These are phyloP conservation scores for Lithophane ornitopus DNA, from an alignment of 2,888 invertebrate genomes.

Conservation along the genomic window DNA sequence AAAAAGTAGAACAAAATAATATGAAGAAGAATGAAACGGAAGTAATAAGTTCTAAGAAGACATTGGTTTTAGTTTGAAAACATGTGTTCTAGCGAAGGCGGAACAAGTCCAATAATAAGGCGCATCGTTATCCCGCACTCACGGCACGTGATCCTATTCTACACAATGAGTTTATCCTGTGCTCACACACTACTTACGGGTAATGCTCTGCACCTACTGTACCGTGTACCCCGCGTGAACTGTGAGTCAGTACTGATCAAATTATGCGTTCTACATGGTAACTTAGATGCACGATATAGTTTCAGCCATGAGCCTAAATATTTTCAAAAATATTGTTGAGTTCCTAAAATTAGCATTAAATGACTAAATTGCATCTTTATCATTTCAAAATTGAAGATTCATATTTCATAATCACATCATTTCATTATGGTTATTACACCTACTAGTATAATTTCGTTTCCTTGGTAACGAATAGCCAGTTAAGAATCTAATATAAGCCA, in stretches of 20 bases:
- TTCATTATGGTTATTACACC: slow-evolving; percentile 29
- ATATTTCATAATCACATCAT: slow-evolving; percentile 28
- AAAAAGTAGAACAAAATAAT: slow-evolving; percentile 6
- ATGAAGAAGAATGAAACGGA: not conserved
- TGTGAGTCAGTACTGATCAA: slow-evolving; percentile 32
- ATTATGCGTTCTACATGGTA: slow-evolving; percentile 13
- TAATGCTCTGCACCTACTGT: slow-evolving; percentile 90
- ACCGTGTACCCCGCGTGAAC: slow-evolving; percentile 10
- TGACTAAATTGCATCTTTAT: no score
- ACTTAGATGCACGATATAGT: not conserved
- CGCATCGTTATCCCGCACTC: slow-evolving; percentile 57
- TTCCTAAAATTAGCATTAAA: not conserved
- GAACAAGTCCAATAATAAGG: slow-evolving; percentile 57
- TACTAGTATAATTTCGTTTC: slow-evolving; percentile 51
- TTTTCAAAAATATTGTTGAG: not conserved
- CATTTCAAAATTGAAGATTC: slow-evolving; percentile 25
- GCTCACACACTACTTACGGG: slow-evolving; percentile 68
- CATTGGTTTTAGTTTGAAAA: slow-evolving; percentile 47
- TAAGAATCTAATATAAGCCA: slow-evolving; percentile 61
- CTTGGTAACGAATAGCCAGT: slow-evolving; percentile 57
- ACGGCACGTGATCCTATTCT: slow-evolving; percentile 69
- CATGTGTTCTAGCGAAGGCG: slow-evolving; percentile 50
- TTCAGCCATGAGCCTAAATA: not conserved
- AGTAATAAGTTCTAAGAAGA: slow-evolving; percentile 35
- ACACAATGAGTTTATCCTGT: slow-evolving; percentile 64